Conservation (phyloP, 2,797 vertebrate genomes). For the Argya squamiceps region DNA sequence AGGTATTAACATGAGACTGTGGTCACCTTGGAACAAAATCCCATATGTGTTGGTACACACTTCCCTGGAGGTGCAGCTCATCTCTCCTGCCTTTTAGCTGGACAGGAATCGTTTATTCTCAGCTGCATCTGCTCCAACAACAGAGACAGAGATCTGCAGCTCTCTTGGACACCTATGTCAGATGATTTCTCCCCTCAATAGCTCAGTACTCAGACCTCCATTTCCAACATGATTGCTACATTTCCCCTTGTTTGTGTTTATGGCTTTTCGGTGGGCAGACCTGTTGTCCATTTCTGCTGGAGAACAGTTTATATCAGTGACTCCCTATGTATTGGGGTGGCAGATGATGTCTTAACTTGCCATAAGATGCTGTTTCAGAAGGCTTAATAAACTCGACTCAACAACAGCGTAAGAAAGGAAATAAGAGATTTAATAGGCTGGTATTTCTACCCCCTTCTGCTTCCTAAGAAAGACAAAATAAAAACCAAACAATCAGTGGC, state of each 20-base stretch:
- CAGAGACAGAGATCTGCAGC: background rate
- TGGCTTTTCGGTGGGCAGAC: background rate
- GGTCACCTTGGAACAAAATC: background rate
- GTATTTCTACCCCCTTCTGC: constrained; percentile 57
- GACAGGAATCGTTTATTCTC: background rate
- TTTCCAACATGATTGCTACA: background rate
- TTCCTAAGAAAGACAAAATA: constrained; percentile 70
- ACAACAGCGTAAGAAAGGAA: constrained; percentile 40
- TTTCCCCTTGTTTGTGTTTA: background rate
- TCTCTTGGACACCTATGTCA: background rate
- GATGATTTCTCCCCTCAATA: background rate
- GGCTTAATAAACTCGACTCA: constrained; percentile 58
- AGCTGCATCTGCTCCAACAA: background rate
- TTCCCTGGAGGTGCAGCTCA: background rate
- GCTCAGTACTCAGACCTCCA: background rate
- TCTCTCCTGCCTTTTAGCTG: background rate
- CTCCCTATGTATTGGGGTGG: background rate
- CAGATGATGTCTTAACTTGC: background rate
- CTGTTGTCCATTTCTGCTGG: background rate
- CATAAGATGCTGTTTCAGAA: constrained; percentile 35
- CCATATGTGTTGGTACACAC: background rate
- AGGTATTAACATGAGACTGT: background rate
- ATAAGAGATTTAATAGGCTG: constrained; percentile 49
- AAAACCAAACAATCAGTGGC: constrained; percentile 59
- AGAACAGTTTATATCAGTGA: background rate